Percentiles rank a stretch among this genome's conserved stretches.
These are phyloP conservation scores for Andrena minutula DNA, from an alignment of 2,888 invertebrate species.

Conservation along the genomic window DNA sequence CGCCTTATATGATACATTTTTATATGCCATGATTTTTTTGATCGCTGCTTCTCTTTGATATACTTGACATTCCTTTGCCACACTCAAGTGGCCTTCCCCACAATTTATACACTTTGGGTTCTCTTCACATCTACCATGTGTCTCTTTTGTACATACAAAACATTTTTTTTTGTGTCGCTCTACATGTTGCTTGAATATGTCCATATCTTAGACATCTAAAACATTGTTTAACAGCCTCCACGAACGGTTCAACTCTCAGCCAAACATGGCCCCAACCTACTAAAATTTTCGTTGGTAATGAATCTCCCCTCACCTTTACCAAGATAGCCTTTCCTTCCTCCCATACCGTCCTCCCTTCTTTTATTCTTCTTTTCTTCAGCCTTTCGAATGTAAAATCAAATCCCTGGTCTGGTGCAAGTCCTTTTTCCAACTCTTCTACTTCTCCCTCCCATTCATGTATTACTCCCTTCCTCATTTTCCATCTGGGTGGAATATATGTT, in stretches of 20 bases:
- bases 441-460: conserved; percentile 1
- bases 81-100: neutral
- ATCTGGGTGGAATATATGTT: neutral
- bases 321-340: neutral
- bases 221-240: neutral
- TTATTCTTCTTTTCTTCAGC: neutral
- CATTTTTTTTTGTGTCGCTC: neutral
- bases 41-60: neutral
- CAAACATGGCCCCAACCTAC: neutral
- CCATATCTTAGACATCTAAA: neutral
- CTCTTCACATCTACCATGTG: neutral
- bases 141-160: neutral
- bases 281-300: neutral
- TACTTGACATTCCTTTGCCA: neutral
- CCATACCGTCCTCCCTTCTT: neutral
- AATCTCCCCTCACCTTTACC: neutral
- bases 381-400: neutral
- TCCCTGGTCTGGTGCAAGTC: too few relatives aligned
- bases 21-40: neutral
- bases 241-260: neutral
- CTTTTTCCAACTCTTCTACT: too few relatives aligned
- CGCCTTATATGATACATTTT: neutral
- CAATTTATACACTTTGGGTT: neutral
- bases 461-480: neutral
- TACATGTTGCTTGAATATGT: neutral